These are phyloP conservation scores for Plectrocnemia conspersa DNA, from an alignment of 1,140 invertebrate species.

Conservation along the genomic window DNA sequence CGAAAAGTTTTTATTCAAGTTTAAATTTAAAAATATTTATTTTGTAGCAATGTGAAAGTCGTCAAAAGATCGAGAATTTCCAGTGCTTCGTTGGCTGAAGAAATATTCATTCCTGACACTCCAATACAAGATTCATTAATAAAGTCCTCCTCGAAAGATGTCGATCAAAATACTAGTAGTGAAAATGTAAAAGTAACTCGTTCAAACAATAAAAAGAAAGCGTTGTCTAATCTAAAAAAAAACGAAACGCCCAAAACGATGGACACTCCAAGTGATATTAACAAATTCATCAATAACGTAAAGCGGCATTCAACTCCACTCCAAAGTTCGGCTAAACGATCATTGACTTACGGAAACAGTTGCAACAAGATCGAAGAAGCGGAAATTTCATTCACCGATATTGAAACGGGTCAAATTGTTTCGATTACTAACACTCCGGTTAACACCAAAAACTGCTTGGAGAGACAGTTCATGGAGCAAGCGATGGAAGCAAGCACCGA, in stretches of 20 bases:
- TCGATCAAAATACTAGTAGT: too few relatives aligned
- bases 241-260: constrained; percentile 1
- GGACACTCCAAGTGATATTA: constrained; percentile 2
- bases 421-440: neutral
- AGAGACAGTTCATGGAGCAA: constrained; percentile 10
- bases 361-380: neutral
- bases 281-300: constrained; percentile 2
- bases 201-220: too few relatives aligned
- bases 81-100: too few relatives aligned
- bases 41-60: too few relatives aligned
- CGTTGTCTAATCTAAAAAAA: too few relatives aligned
- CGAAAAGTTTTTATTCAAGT: too few relatives aligned
- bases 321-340: neutral
- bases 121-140: too few relatives aligned
- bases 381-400: neutral
- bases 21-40: too few relatives aligned
- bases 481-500: constrained; percentile 1
- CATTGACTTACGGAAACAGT: constrained; percentile 6
- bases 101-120: too few relatives aligned
- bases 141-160: too few relatives aligned
- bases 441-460: neutral
- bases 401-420: neutral
- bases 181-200: too few relatives aligned
- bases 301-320: constrained; percentile 13
- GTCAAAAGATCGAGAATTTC: too few relatives aligned